Percentiles rank a stretch among this genome's conserved stretches.
Conservation (phyloP, 2,113 vertebrate species). For the Triplophysa rosa region DNA sequence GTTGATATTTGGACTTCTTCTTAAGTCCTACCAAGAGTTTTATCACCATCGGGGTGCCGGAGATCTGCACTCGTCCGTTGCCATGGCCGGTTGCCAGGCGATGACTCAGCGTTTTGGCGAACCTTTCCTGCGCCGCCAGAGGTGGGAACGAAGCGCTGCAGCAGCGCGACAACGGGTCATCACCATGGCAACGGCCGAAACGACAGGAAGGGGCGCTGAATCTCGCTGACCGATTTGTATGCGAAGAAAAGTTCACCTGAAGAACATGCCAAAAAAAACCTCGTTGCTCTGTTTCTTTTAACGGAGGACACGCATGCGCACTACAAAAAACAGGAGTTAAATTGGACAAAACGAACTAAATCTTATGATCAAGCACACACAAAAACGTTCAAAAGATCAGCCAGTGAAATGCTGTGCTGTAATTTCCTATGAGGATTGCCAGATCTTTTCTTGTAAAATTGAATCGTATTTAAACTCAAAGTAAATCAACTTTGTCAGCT, state of each 20-base stretch:
- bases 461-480: neutral
- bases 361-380: neutral
- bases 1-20: neutral
- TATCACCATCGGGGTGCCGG: neutral
- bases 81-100: conserved; percentile 26
- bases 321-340: neutral
- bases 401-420: neutral
- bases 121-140: conserved; percentile 51
- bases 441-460: neutral
- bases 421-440: neutral
- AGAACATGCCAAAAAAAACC: neutral
- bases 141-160: conserved; percentile 31
- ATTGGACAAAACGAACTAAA: neutral
- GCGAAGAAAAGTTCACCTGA: conserved; percentile 47
- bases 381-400: conserved; percentile 24
- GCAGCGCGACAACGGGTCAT: conserved; percentile 22
- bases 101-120: conserved; percentile 55
- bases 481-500: too few relatives aligned
- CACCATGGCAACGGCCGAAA: conserved; percentile 41
- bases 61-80: neutral
- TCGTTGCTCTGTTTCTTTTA: neutral
- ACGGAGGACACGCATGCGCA: neutral
- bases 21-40: neutral
- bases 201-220: conserved; percentile 21
- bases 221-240: conserved; percentile 44